A percentile compares a stretch with the other conserved stretches of the same genome.
Evolutionary conservation across 2,797 vertebrate genomes (phyloP).

Genomic region (Mormyrops boulengeri): DNA sequence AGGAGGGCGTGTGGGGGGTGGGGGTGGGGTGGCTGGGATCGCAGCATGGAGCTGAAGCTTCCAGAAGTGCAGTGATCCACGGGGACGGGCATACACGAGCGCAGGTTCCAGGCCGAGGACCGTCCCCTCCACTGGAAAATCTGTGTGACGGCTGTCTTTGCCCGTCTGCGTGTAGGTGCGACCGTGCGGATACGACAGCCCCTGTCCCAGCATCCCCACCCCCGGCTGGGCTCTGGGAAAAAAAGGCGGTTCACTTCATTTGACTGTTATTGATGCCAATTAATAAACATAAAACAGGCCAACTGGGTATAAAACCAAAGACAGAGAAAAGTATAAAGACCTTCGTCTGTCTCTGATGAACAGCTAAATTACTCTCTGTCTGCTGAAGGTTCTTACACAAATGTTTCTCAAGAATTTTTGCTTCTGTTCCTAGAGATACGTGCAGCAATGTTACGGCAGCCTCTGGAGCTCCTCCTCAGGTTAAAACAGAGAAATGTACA

Average conservation of each 20-base stretch:
- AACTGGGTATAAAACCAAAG: not conserved
- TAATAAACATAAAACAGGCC: not conserved
- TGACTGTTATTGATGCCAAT: not conserved
- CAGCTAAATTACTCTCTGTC: not conserved
- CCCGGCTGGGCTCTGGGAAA: not conserved
- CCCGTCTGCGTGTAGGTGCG: slow-evolving; percentile 14
- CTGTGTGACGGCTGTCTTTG: slow-evolving; percentile 38
- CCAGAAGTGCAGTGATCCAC: not conserved
- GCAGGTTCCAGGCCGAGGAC: not conserved
- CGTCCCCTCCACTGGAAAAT: slow-evolving; percentile 36
- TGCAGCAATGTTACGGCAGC: not conserved
- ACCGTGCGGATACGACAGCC: not conserved
- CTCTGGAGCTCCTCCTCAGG: not conserved
- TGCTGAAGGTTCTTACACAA: not conserved
- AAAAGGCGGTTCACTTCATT: not conserved
- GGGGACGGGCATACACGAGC: not conserved
- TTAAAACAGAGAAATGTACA: not conserved
- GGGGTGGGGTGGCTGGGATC: too few relatives aligned
- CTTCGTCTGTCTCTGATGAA: not conserved
- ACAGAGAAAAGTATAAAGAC: not conserved
- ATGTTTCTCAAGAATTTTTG: not conserved
- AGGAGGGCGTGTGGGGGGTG: not conserved
- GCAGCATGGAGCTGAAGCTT: not conserved
- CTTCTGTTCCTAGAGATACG: not conserved
- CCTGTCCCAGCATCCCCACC: not conserved